Percentiles rank a stretch among this genome's conserved stretches.
phyloP scores from a whole-genome alignment of 1,140 invertebrate species.

The Microplitis demolitor region DNA sequence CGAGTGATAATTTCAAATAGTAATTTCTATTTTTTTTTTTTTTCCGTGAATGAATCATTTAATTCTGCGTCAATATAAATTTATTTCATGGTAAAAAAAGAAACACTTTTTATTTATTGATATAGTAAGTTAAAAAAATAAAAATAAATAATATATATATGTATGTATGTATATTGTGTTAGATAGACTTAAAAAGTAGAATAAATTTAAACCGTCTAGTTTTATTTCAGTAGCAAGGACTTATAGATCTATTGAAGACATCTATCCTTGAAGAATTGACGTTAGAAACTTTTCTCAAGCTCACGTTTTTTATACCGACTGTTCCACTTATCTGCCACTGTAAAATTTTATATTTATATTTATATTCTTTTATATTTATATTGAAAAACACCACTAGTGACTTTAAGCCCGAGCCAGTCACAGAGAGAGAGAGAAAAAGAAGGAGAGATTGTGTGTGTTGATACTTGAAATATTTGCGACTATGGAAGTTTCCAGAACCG shows the following conservation, averaged over 20 bases:
- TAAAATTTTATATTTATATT: neutral
- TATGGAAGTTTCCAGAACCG: conserved; percentile 16
- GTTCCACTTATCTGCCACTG: neutral
- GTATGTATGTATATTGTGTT: neutral
- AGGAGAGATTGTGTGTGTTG: neutral
- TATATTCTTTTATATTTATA: neutral
- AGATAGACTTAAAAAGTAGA: neutral
- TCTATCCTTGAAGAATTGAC: neutral
- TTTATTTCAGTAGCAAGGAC: neutral
- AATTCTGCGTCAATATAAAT: no score
- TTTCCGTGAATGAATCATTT: no score
- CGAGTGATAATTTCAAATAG: no score
- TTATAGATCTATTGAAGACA: conserved; percentile 1
- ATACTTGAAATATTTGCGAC: neutral
- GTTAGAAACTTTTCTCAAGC: neutral
- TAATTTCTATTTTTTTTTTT: no score
- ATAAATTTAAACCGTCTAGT: neutral
- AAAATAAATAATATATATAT: no score
- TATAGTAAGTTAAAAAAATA: no score
- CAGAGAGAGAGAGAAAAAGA: no score
- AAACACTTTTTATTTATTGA: no score
- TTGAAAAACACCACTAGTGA: neutral
- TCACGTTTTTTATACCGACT: neutral
- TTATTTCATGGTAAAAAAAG: no score
- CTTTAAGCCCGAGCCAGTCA: neutral